These are phyloP conservation scores for Clarias pachynema DNA, from an alignment of 2,797 vertebrate species.

Conservation along the genomic window DNA sequence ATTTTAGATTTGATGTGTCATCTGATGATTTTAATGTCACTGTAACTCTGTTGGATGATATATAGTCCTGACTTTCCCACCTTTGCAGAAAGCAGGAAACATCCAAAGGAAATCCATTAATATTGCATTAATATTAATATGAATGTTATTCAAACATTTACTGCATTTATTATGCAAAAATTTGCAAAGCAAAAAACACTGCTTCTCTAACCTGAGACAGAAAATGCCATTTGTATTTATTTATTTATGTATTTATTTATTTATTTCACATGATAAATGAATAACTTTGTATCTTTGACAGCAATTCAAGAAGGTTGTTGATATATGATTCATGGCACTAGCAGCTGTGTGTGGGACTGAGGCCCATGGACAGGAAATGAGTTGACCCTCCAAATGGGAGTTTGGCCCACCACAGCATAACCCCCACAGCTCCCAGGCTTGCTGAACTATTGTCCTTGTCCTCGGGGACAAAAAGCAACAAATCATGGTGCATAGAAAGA, in stretches of 20 bases:
- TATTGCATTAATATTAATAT: neutral
- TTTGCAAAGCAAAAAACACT: neutral
- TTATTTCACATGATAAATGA: neutral
- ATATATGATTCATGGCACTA: slow-evolving; percentile 69
- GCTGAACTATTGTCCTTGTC: slow-evolving; percentile 64
- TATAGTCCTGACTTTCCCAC: slow-evolving; percentile 30
- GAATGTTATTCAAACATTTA: neutral
- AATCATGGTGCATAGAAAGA: slow-evolving; percentile 38
- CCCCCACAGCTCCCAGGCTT: slow-evolving; percentile 71
- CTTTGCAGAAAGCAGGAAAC: slow-evolving; percentile 34
- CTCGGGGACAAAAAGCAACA: slow-evolving; percentile 51
- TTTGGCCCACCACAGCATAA: slow-evolving; percentile 67
- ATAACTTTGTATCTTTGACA: slow-evolving; percentile 43
- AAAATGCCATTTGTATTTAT: neutral
- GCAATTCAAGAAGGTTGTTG: slow-evolving; percentile 69
- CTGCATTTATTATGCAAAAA: neutral
- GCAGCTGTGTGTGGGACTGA: slow-evolving; percentile 78
- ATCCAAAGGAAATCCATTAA: slow-evolving; percentile 6
- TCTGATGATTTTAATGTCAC: slow-evolving; percentile 40
- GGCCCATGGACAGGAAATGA: slow-evolving; percentile 80
- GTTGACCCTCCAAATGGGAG: slow-evolving; percentile 77
- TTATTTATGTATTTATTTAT: slow-evolving; percentile 1
- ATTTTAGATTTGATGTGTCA: slow-evolving; percentile 41
- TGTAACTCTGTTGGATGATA: slow-evolving; percentile 8
- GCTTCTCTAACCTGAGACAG: neutral